Evolutionary conservation across 2,797 vertebrate genomes (phyloP).

Genomic region (Cossypha polioptera): DNA sequence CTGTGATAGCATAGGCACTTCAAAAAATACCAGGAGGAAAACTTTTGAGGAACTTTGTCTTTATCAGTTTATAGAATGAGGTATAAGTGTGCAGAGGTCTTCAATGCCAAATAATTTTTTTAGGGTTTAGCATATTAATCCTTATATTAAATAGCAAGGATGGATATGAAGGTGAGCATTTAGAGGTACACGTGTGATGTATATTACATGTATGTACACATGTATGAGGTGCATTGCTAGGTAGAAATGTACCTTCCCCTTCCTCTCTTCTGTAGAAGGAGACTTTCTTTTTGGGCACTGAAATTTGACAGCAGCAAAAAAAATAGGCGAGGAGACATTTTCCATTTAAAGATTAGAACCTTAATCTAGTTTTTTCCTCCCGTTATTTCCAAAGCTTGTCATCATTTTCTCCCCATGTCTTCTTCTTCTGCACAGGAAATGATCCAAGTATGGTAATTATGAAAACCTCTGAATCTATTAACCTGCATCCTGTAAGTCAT

Average conservation of each 20-base stretch:
- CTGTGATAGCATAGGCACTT: neutral
- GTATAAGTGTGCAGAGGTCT: neutral
- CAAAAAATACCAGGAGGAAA: neutral
- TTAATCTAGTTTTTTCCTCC: neutral
- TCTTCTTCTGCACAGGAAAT: neutral
- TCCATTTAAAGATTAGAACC: neutral
- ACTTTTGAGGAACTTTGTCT: neutral
- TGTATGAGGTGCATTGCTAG: neutral
- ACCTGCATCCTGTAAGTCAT: neutral
- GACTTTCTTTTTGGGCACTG: neutral
- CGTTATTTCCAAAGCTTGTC: neutral
- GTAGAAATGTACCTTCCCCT: neutral
- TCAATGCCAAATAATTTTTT: neutral
- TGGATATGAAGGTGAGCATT: neutral
- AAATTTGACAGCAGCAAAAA: neutral
- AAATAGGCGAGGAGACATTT: neutral
- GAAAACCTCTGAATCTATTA: neutral
- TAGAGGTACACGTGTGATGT: fast-evolving
- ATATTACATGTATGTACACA: too few species aligned
- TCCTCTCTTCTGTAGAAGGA: neutral
- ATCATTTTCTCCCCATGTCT: neutral
- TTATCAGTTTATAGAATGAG: neutral
- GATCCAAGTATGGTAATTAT: neutral
- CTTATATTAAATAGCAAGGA: neutral
- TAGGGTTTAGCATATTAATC: neutral